Percentiles rank a stretch among this genome's conserved stretches.
Conservation (phyloP, 2,888 invertebrate species). For the Caenorhabditis sulstoni region DNA sequence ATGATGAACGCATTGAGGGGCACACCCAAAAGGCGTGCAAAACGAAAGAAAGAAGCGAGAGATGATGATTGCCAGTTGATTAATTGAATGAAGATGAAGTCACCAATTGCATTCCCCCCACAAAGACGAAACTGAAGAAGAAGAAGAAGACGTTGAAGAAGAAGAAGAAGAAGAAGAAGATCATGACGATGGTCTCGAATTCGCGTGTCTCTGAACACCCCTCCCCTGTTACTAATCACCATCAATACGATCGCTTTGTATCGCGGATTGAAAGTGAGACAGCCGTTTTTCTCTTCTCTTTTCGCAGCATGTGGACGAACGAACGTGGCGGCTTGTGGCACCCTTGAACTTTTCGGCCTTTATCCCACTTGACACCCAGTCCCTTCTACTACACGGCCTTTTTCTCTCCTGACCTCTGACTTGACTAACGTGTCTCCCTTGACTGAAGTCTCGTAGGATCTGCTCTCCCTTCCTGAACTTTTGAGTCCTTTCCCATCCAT, state of each 20-base stretch:
- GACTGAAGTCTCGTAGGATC: too few relatives aligned
- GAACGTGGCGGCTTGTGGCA: too few relatives aligned
- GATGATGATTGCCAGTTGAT: constrained; percentile 55
- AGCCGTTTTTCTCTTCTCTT: background rate
- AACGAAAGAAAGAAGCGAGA: constrained; percentile 4
- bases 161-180: background rate
- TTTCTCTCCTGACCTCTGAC: too few relatives aligned
- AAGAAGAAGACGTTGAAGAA: too few relatives aligned
- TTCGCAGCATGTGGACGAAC: too few relatives aligned
- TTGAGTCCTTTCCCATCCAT: constrained; percentile 19
- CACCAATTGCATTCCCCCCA: background rate
- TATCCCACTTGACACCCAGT: too few relatives aligned
- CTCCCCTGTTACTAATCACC: constrained; percentile 10
- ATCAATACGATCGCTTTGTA: background rate
- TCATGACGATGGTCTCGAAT: background rate
- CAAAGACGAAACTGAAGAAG: too few relatives aligned
- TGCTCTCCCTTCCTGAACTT: background rate
- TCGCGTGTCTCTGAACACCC: constrained; percentile 9
- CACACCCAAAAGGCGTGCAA: constrained; percentile 58
- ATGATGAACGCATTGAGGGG: constrained; percentile 46
- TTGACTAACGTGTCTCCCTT: too few relatives aligned
- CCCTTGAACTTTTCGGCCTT: too few relatives aligned
- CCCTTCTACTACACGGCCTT: too few relatives aligned
- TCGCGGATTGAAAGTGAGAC: background rate
- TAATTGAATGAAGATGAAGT: constrained; percentile 20